Conservation (phyloP, 2,797 vertebrate genomes). For the Tympanoctomys barrerae region DNA sequence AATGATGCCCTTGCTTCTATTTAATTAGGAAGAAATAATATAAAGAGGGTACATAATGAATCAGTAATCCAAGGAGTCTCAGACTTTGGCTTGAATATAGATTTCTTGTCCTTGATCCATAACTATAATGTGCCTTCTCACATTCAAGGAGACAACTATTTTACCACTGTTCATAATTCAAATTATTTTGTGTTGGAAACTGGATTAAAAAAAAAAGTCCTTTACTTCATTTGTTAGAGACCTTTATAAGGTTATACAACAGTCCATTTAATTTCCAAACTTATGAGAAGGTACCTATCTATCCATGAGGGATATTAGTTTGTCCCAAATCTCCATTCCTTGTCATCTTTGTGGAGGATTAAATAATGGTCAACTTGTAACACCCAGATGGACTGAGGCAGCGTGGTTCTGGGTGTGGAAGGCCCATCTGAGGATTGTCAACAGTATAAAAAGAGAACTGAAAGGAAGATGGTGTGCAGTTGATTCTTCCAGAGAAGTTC, state of each 20-base stretch:
- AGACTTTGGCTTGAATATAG: not conserved
- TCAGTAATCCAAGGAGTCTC: not conserved
- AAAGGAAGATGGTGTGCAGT: not conserved
- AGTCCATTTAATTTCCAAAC: not conserved
- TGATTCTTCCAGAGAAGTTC: not conserved
- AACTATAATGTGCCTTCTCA: not conserved
- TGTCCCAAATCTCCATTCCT: not conserved
- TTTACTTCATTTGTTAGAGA: not conserved
- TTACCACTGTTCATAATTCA: not conserved
- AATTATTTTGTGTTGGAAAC: not conserved
- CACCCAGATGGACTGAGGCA: not conserved
- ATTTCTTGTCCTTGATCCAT: not conserved
- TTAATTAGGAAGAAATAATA: constrained; percentile 3
- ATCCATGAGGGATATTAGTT: not conserved
- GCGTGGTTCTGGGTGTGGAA: not conserved
- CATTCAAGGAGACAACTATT: not conserved
- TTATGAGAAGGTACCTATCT: not conserved
- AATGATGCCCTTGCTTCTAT: not conserved
- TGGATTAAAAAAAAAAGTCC: not conserved
- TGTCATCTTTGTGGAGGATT: not conserved
- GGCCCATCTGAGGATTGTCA: not conserved
- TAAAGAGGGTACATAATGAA: not conserved
- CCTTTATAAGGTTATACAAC: not conserved
- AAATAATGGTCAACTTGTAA: not conserved
- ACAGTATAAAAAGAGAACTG: not conserved